Conservation (phyloP, 2,888 invertebrate species). For the Tryphoninae sp. region DNA sequence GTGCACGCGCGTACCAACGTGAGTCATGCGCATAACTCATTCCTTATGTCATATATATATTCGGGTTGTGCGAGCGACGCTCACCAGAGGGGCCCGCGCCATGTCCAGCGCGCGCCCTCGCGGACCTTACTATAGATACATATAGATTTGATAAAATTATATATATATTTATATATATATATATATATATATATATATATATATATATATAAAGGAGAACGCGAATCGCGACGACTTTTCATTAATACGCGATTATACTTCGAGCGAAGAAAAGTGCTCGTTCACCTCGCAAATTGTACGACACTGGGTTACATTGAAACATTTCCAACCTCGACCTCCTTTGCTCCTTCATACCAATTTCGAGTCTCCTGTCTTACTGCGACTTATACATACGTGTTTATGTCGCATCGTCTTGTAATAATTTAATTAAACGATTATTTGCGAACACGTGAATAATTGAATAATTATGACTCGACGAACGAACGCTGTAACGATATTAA, state of each 20-base stretch:
- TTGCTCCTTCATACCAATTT: slow-evolving; percentile 32
- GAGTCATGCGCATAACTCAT: slow-evolving; percentile 69
- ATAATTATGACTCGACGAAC: background rate
- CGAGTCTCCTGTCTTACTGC: background rate
- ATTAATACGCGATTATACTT: slow-evolving; percentile 26
- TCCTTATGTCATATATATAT: slow-evolving; percentile 70
- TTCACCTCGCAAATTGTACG: slow-evolving; percentile 53
- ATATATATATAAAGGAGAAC: background rate
- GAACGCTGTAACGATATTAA: background rate
- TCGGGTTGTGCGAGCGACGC: background rate
- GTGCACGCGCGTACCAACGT: slow-evolving; percentile 37
- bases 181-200: background rate
- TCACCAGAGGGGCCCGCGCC: background rate
- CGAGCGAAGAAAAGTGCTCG: slow-evolving; percentile 39
- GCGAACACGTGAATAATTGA: background rate
- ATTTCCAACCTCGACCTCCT: slow-evolving; percentile 58
- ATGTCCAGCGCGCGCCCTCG: background rate
- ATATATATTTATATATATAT: background rate
- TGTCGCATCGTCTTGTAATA: background rate
- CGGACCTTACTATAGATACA: background rate
- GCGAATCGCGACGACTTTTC: background rate
- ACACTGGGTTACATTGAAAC: slow-evolving; percentile 44
- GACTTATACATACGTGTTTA: background rate
- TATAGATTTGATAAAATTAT: background rate
- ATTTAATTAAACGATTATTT: background rate